Conservation (phyloP, 2,113 vertebrate genomes). For the Gopherus evgoodei region DNA sequence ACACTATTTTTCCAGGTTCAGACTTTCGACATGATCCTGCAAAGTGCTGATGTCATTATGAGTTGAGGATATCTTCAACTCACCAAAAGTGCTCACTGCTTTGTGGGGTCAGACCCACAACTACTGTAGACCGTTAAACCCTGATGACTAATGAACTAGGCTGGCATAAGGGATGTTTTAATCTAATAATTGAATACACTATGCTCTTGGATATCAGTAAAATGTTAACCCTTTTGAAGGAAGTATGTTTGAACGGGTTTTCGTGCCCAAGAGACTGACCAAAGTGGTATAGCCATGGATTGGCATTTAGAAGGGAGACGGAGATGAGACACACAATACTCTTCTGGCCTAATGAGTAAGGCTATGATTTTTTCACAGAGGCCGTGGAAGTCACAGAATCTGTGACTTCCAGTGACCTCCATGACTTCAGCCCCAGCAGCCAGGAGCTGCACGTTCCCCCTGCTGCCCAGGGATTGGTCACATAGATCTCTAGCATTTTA, state of each 20-base stretch:
- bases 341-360: background rate
- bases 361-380: too few relatives aligned
- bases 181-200: constrained; percentile 11
- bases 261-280: background rate
- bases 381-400: too few relatives aligned
- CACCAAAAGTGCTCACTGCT: background rate
- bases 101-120: background rate
- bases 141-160: background rate
- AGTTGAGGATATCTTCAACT: background rate
- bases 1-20: background rate
- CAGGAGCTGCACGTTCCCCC: too few relatives aligned
- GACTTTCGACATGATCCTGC: background rate
- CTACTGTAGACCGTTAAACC: background rate
- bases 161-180: background rate
- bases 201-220: background rate
- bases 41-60: fast-evolving
- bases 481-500: background rate
- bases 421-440: too few relatives aligned
- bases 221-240: background rate
- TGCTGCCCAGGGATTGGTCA: background rate
- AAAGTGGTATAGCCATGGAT: background rate
- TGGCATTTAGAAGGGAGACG: background rate
- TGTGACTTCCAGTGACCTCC: too few relatives aligned
- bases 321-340: background rate
- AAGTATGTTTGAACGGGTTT: background rate